Percentiles rank a stretch among this genome's conserved stretches.
These are phyloP conservation scores for Coturnix japonica DNA, from an alignment of 2,113 vertebrate species.

Conservation along the genomic window DNA sequence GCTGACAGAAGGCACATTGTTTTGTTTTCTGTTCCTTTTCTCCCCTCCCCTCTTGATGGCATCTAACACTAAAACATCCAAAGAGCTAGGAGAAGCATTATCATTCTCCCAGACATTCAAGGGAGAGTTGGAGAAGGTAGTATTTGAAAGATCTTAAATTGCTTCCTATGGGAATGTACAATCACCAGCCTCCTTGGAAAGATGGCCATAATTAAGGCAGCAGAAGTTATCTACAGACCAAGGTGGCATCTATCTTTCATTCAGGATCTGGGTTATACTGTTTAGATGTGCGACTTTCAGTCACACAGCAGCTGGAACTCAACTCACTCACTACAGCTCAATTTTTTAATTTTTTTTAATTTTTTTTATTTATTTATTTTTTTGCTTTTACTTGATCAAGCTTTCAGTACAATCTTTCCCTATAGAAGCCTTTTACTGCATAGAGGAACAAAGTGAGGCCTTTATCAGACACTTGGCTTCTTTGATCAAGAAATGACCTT, in stretches of 20 bases:
- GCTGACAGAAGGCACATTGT: background rate
- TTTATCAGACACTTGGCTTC: background rate
- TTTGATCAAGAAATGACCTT: background rate
- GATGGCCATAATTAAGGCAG: background rate
- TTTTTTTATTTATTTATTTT: too few relatives aligned
- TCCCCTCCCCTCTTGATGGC: background rate
- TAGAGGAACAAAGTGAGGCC: background rate
- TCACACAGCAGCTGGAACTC: background rate
- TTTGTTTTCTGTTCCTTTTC: background rate
- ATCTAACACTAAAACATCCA: background rate
- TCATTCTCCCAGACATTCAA: background rate
- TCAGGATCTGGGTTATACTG: background rate
- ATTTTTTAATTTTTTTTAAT: too few relatives aligned
- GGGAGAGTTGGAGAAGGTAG: background rate
- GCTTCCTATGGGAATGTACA: rapidly evolving
- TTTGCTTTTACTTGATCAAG: background rate
- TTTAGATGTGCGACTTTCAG: background rate
- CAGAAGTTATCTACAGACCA: background rate
- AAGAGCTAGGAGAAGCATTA: background rate
- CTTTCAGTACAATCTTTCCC: background rate
- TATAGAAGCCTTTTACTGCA: background rate
- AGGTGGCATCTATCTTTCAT: background rate
- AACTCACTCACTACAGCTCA: background rate
- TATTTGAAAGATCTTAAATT: background rate
- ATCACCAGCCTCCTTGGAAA: rapidly evolving